Conservation (phyloP, 2,113 vertebrate species). For the Sinosuthora webbiana region DNA sequence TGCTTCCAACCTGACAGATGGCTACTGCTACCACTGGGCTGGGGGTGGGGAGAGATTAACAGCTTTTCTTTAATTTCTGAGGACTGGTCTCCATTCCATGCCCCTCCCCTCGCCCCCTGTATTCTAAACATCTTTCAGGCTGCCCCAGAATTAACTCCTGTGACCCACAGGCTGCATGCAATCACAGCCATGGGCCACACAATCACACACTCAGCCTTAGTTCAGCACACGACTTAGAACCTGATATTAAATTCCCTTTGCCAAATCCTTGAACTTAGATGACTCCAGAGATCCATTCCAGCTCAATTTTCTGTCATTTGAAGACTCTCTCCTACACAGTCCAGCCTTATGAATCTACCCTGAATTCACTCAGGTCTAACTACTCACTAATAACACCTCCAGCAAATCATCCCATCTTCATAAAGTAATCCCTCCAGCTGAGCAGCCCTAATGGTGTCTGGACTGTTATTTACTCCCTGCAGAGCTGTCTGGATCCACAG, state of each 20-base stretch:
- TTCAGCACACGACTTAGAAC: not conserved
- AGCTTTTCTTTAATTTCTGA: conserved; percentile 58
- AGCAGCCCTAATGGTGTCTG: conserved; percentile 15
- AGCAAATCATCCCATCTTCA: not conserved
- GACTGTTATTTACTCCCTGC: conserved; percentile 10
- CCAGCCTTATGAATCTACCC: not conserved
- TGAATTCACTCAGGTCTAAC: not conserved
- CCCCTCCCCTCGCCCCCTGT: not conserved
- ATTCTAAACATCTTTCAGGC: not conserved
- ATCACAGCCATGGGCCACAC: not conserved
- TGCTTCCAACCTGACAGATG: conserved; percentile 60
- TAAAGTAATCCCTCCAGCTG: conserved; percentile 6
- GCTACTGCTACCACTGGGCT: conserved; percentile 12
- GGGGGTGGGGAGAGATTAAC: conserved; percentile 31
- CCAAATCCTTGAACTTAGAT: conserved; percentile 47
- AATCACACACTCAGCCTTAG: conserved; percentile 16
- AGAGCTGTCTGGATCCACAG: conserved; percentile 13
- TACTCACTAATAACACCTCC: not conserved
- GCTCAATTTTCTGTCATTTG: conserved; percentile 36
- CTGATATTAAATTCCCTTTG: conserved; percentile 23
- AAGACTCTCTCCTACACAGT: not conserved
- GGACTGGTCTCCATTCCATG: not conserved
- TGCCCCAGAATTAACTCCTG: conserved; percentile 32
- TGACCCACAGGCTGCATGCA: conserved; percentile 38
- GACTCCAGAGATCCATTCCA: conserved; percentile 27